phyloP scores from a whole-genome alignment of 2,113 vertebrate species.

The Cranoglanis bouderius region DNA sequence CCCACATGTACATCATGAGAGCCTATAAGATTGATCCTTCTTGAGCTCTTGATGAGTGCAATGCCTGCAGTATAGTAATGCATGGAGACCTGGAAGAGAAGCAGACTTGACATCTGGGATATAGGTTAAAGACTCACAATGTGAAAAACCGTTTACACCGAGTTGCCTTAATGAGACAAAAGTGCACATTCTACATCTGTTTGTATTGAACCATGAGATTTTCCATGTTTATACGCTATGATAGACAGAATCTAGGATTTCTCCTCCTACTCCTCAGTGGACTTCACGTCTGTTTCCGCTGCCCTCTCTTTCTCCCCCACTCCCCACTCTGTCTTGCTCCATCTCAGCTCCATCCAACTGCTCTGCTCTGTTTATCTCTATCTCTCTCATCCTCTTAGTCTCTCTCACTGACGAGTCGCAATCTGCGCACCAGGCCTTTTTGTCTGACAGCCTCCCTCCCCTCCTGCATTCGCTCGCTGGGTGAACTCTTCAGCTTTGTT shows the following conservation, averaged over 20 bases:
- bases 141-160: constrained; percentile 49
- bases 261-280: constrained; percentile 48
- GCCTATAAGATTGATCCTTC: neutral
- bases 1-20: neutral
- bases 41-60: constrained; percentile 27
- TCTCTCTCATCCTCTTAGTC: constrained; percentile 52
- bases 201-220: constrained; percentile 61
- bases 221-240: constrained; percentile 59
- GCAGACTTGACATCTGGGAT: constrained; percentile 55
- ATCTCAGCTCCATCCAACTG: constrained; percentile 46
- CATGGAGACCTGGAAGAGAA: constrained; percentile 40
- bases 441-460: constrained; percentile 69
- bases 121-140: constrained; percentile 47
- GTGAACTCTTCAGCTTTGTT: constrained; percentile 77
- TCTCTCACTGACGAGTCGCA: constrained; percentile 63
- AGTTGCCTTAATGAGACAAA: constrained; percentile 58
- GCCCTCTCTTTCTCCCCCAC: constrained; percentile 44
- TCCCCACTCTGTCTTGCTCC: constrained; percentile 47
- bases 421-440: constrained; percentile 73
- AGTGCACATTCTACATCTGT: constrained; percentile 62
- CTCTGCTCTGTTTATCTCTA: constrained; percentile 39
- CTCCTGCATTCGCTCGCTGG: constrained; percentile 72
- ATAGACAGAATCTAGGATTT: constrained; percentile 60
- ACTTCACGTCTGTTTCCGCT: constrained; percentile 53
- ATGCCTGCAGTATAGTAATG: constrained; percentile 41